Conservation (phyloP, 2,113 vertebrate species). For the Ammospiza nelsoni region DNA sequence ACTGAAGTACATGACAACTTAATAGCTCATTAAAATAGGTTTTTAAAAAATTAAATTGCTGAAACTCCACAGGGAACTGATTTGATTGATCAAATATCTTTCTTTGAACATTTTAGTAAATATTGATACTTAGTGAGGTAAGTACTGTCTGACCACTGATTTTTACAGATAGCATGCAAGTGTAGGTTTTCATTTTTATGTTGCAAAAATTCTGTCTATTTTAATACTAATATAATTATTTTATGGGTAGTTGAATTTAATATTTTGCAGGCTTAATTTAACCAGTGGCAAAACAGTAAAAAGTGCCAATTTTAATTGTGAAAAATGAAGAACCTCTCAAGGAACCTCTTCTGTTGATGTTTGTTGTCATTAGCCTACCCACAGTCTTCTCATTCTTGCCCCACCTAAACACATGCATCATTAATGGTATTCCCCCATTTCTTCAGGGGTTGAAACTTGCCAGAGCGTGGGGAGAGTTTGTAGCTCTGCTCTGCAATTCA, state of each 20-base stretch:
- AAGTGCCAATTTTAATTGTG: constrained; percentile 19
- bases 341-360: background rate
- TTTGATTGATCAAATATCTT: constrained; percentile 10
- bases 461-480: background rate
- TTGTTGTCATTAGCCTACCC: background rate
- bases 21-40: constrained; percentile 34
- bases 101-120: constrained; percentile 38
- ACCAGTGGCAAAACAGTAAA: constrained; percentile 41
- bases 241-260: constrained; percentile 60
- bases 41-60: constrained; percentile 47
- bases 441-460: background rate
- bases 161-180: constrained; percentile 28
- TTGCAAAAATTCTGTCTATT: constrained; percentile 47
- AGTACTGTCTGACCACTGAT: background rate
- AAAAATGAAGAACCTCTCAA: constrained; percentile 33
- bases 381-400: background rate
- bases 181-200: background rate
- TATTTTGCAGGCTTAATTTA: constrained; percentile 63
- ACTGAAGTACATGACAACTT: constrained; percentile 13
- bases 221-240: constrained; percentile 61
- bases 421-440: background rate
- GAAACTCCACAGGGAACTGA: background rate
- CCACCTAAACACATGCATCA: background rate
- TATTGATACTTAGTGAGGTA: constrained; percentile 36
- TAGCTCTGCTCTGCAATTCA: background rate